Evolutionary conservation across 2,113 vertebrate species (phyloP).

Genomic region (Cephalopterus ornatus): DNA sequence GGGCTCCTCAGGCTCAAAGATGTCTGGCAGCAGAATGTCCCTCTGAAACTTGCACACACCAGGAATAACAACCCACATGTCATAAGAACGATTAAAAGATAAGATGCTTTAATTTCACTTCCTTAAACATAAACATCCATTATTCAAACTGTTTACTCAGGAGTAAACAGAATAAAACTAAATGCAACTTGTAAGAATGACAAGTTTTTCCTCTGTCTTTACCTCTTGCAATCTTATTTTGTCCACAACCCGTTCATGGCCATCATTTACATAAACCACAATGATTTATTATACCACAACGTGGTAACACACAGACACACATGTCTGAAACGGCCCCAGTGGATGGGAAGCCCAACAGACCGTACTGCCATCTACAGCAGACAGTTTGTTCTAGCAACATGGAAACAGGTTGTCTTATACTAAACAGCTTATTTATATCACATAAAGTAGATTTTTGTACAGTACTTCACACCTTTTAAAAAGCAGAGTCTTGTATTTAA

Average conservation of each 20-base stretch:
- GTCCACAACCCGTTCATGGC: background rate
- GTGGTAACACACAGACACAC: background rate
- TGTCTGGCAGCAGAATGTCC: background rate
- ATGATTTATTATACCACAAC: background rate
- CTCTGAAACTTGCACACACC: background rate
- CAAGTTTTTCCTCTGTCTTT: background rate
- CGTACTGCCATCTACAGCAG: background rate
- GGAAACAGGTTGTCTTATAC: slow-evolving; percentile 13
- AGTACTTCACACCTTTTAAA: slow-evolving; percentile 12
- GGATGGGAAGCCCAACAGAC: background rate
- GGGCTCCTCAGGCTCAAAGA: background rate
- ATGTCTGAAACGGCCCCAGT: background rate
- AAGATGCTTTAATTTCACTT: slow-evolving; percentile 24
- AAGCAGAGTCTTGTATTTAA: background rate
- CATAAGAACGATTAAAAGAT: background rate
- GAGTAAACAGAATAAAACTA: background rate
- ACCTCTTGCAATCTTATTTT: background rate
- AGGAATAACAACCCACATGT: background rate
- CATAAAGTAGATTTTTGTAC: background rate
- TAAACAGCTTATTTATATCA: slow-evolving; percentile 3
- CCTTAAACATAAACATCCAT: background rate
- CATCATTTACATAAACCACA: background rate
- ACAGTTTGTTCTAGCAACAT: background rate
- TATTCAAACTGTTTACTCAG: background rate
- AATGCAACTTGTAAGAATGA: background rate